phyloP scores from a whole-genome alignment of 2,888 invertebrate genomes.

The Heliconius ethilla region DNA sequence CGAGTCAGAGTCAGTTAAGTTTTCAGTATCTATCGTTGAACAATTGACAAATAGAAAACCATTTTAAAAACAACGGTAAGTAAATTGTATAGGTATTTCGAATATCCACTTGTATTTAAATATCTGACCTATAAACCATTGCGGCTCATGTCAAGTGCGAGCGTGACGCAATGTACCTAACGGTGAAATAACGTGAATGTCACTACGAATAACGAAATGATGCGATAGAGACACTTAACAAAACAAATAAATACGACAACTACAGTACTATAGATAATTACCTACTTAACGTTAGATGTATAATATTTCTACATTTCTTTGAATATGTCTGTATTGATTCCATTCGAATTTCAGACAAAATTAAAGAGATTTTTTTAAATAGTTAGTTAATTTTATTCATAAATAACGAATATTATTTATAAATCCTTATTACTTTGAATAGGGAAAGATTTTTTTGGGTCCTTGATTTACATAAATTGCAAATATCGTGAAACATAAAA shows the following conservation, averaged over 20 bases:
- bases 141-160: conserved; percentile 34
- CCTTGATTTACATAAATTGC: too few relatives aligned
- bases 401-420: too few relatives aligned
- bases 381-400: too few relatives aligned
- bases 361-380: too few relatives aligned
- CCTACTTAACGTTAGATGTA: neutral
- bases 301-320: too few relatives aligned
- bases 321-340: too few relatives aligned
- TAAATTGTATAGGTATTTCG: conserved; percentile 1
- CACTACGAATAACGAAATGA: conserved; percentile 25
- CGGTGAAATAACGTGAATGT: conserved; percentile 26
- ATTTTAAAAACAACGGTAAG: neutral
- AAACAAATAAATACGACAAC: conserved; percentile 11
- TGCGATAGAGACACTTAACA: conserved; percentile 10
- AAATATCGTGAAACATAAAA: too few relatives aligned
- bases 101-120: conserved; percentile 18
- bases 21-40: too few relatives aligned
- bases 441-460: too few relatives aligned
- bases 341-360: too few relatives aligned
- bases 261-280: neutral
- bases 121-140: conserved; percentile 33
- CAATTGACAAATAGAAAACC: neutral
- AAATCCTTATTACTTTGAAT: too few relatives aligned
- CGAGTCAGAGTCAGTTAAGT: too few relatives aligned
- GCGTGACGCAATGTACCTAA: conserved; percentile 27